These are phyloP conservation scores for Bubo bubo DNA, from an alignment of 2,113 vertebrate genomes.

Conservation along the genomic window DNA sequence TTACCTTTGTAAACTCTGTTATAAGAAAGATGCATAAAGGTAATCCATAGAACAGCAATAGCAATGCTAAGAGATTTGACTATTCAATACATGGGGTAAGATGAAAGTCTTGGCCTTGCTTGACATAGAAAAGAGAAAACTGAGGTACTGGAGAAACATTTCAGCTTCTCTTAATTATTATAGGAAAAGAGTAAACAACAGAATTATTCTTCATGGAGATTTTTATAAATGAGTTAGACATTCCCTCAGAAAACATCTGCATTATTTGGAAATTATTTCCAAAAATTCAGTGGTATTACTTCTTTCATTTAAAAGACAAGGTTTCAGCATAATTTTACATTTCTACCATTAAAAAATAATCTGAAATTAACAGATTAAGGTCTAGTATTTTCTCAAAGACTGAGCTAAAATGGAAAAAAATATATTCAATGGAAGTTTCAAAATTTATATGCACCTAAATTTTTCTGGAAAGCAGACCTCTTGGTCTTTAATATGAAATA, in stretches of 20 bases:
- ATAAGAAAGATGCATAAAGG: background rate
- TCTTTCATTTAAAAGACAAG: background rate
- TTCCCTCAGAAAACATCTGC: background rate
- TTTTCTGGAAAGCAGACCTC: background rate
- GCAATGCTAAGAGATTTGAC: background rate
- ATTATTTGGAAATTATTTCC: background rate
- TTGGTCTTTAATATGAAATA: background rate
- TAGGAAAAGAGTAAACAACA: accelerated
- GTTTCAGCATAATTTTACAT: background rate
- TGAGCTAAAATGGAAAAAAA: background rate
- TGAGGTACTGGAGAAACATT: accelerated
- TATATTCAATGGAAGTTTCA: background rate
- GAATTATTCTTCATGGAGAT: accelerated
- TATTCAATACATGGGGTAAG: accelerated
- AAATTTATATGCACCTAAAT: background rate
- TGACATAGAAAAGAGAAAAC: background rate
- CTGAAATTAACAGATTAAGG: background rate
- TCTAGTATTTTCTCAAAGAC: background rate
- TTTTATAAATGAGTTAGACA: accelerated
- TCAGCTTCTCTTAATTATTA: background rate
- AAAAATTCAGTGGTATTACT: background rate
- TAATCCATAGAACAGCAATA: background rate
- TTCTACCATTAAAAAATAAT: background rate
- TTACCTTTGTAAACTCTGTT: background rate
- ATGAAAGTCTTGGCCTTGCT: background rate